These are phyloP conservation scores for Melanotaenia parkinsoni DNA, from an alignment of 2,797 vertebrate species.

Conservation along the genomic window DNA sequence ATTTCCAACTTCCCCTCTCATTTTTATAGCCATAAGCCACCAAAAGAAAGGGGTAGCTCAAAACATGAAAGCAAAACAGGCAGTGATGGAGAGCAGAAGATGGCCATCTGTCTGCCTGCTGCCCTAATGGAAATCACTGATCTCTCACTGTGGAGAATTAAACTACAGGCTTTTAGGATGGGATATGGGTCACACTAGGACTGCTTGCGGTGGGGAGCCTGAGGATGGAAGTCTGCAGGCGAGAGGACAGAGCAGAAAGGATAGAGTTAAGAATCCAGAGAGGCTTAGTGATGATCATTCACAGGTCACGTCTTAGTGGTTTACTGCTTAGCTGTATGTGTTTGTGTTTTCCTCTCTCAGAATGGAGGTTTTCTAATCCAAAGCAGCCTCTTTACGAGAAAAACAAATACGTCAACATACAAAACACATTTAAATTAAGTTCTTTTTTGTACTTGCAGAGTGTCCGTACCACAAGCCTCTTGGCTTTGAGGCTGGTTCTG, in stretches of 20 bases:
- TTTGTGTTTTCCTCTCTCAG: conserved; percentile 1
- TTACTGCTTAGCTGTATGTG: conserved; percentile 22
- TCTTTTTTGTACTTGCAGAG: conserved; percentile 79
- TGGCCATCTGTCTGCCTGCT: conserved; percentile 73
- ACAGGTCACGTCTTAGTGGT: conserved; percentile 33
- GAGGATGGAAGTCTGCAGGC: conserved; percentile 30
- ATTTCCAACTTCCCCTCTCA: background rate
- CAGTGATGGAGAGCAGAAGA: conserved; percentile 43
- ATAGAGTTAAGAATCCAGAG: conserved; percentile 37
- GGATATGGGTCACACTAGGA: conserved; percentile 57
- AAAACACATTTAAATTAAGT: background rate
- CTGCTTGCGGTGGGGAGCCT: conserved; percentile 30
- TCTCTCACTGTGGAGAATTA: conserved; percentile 72
- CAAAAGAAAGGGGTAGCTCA: conserved; percentile 27
- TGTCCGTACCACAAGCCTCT: conserved; percentile 95
- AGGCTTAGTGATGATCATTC: conserved; percentile 53
- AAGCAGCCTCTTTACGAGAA: background rate
- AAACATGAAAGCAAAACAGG: conserved; percentile 37
- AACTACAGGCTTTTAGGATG: conserved; percentile 74
- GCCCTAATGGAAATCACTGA: conserved; percentile 70
- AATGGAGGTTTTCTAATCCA: conserved; percentile 20
- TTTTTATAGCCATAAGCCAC: conserved; percentile 16
- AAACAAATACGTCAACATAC: background rate
- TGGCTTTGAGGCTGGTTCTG: conserved; percentile 93
- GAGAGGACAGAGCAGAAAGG: conserved; percentile 19